Evolutionary conservation across 1,140 invertebrate species (phyloP), one percentile per base, ranked within the genome.

Genomic region (Dreissena polymorpha): DNA sequence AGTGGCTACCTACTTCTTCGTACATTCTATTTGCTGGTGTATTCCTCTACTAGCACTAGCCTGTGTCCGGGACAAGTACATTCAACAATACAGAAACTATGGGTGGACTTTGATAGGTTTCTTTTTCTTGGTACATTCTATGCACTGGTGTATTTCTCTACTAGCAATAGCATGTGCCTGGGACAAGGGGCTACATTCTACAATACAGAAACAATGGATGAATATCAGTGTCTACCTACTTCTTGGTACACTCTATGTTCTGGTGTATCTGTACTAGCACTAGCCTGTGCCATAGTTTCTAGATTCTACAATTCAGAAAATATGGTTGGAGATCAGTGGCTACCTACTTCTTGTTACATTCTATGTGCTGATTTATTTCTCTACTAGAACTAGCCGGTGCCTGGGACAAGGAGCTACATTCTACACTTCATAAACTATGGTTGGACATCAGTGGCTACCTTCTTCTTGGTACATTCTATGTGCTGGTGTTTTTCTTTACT

Each of bases 141-240:
- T 60, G 57, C 10, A 10, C 57, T 60, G 21, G 57, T 60, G 16
- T 60, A 60, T 60, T 23, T 60, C 57, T 60, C 57, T n/a, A 60
- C 57, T 60, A 60, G 57, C 12, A 60, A 2, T 60, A 60, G 57
- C 57, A 2, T 60, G 57, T 60, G 57, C 57, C 21, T 60, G 57
- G 57, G 57, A 60, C 57, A 60, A 60, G 57, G 57, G 10, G 57
- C 57, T 60, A 60, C 57, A n/a, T n/a, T 60, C 3, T n/a, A 60
- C 57, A 60, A 6, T 60, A 23, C 16, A n/a, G 21, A n/a, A n/a
- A 23, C 16, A 6, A 60, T 18, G 21, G 16, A 60, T 60, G 16
- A 12, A 60, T 8, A 39, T n/a, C 16, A 60, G 57, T 60, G 57
- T 2, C 3, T 60, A 23, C 21, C 57, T 60, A 60, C 16, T 60